Conservation (phyloP, 2,113 vertebrate species). For the Trinectes maculatus region DNA sequence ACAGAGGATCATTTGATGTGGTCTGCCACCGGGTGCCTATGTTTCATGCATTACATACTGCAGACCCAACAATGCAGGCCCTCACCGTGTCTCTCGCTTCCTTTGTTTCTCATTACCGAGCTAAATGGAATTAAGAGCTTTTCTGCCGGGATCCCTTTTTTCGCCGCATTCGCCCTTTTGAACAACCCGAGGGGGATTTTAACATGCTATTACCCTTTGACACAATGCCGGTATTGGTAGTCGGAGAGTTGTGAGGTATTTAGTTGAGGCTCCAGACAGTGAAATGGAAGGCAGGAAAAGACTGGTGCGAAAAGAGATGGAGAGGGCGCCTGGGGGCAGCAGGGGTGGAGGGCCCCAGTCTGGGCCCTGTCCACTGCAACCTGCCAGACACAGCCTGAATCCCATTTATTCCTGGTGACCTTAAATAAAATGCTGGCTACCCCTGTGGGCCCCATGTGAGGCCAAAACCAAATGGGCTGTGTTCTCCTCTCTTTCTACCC, state of each 20-base stretch:
- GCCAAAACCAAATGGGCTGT: constrained; percentile 79
- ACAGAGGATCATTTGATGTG: constrained; percentile 67
- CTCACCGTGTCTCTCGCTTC: constrained; percentile 29
- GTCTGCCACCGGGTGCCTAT: constrained; percentile 39
- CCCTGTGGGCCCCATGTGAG: constrained; percentile 79
- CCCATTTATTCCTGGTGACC: constrained; percentile 84
- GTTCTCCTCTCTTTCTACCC: constrained; percentile 78
- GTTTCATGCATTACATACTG: constrained; percentile 55
- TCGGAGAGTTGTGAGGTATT: constrained; percentile 73
- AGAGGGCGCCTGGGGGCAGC: constrained; percentile 74
- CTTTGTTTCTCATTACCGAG: constrained; percentile 72
- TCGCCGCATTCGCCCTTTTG: constrained; percentile 63
- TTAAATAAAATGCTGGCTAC: constrained; percentile 84
- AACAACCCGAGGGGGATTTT: constrained; percentile 79
- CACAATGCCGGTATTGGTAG: constrained; percentile 67
- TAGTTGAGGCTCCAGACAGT: constrained; percentile 67
- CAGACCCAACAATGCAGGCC: constrained; percentile 46
- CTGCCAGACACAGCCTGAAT: constrained; percentile 80
- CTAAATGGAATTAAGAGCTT: constrained; percentile 73
- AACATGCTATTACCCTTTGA: constrained; percentile 82
- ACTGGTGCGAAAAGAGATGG: constrained; percentile 69
- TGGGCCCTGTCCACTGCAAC: constrained; percentile 76
- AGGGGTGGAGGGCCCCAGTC: constrained; percentile 74
- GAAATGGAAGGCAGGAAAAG: constrained; percentile 75
- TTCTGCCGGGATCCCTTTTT: constrained; percentile 61